Evolutionary conservation across 2,797 vertebrate genomes (phyloP).

Genomic region (Sebastes kiyomatsui): DNA sequence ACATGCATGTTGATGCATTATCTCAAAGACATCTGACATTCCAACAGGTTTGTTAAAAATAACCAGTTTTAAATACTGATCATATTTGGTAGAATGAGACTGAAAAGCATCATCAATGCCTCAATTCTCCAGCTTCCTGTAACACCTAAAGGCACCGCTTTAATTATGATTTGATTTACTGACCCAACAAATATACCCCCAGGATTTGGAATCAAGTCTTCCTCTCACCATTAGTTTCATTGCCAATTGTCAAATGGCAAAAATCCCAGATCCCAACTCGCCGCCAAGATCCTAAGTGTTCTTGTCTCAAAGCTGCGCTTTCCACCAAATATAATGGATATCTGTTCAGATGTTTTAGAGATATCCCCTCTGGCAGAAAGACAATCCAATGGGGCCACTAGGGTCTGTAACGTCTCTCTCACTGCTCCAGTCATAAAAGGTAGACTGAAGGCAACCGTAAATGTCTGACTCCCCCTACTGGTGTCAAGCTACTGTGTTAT

Average conservation of each 20-base stretch:
- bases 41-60: not conserved
- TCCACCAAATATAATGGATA: not conserved
- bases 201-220: conserved; percentile 20
- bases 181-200: conserved; percentile 24
- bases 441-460: not conserved
- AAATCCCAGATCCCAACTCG: conserved; percentile 30
- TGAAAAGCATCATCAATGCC: not conserved
- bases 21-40: not conserved
- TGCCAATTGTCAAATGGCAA: conserved; percentile 46
- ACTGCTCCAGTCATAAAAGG: not conserved
- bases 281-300: not conserved
- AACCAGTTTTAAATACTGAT: not conserved
- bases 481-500: not conserved
- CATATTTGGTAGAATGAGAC: not conserved
- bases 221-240: conserved; percentile 21
- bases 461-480: conserved; percentile 48
- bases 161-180: conserved; percentile 42
- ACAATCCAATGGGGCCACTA: not conserved
- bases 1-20: not conserved
- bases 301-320: not conserved
- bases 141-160: conserved; percentile 5
- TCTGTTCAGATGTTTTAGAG: conserved; percentile 22
- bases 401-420: not conserved
- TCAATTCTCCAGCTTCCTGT: not conserved
- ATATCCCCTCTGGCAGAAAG: conserved; percentile 7